Evolutionary conservation across 2,797 vertebrate species (phyloP).

Genomic region (Hyperoplus lanceolatus): DNA sequence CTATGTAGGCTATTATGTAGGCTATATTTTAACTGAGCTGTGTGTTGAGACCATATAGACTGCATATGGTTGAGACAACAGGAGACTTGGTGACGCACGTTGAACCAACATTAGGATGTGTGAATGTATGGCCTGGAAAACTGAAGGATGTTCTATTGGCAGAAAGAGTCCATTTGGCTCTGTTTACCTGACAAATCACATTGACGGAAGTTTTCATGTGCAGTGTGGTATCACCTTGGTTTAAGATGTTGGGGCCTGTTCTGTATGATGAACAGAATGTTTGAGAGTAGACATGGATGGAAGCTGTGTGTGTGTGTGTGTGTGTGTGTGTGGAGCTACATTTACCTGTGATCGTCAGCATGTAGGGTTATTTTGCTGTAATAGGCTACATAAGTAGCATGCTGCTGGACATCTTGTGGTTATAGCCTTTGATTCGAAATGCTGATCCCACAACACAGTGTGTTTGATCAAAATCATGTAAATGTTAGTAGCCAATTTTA

Average conservation of each 20-base stretch:
- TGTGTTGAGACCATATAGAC: no score
- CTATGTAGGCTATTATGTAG: no score
- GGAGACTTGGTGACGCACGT: slow-evolving; percentile 59
- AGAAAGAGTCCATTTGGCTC: background rate
- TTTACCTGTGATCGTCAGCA: slow-evolving; percentile 16
- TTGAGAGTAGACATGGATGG: background rate
- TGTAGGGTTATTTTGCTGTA: background rate
- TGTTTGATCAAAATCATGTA: no score
- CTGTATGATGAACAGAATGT: background rate
- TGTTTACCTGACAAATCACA: background rate
- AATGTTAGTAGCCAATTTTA: background rate
- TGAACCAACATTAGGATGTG: slow-evolving; percentile 40
- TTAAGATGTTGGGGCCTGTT: background rate
- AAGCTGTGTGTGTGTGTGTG: slow-evolving; percentile 13
- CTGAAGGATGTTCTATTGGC: background rate
- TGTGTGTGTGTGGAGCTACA: background rate
- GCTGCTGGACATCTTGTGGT: background rate
- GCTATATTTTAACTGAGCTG: no score
- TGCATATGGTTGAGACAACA: slow-evolving; percentile 7
- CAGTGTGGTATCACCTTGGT: background rate
- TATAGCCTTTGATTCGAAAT: background rate
- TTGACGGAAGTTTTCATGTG: slow-evolving; percentile 4
- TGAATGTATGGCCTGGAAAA: slow-evolving; percentile 33
- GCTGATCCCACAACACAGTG: background rate
- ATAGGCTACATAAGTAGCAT: background rate